Conservation (phyloP, 1,140 invertebrate species). For the Calephelis virginiensis region DNA sequence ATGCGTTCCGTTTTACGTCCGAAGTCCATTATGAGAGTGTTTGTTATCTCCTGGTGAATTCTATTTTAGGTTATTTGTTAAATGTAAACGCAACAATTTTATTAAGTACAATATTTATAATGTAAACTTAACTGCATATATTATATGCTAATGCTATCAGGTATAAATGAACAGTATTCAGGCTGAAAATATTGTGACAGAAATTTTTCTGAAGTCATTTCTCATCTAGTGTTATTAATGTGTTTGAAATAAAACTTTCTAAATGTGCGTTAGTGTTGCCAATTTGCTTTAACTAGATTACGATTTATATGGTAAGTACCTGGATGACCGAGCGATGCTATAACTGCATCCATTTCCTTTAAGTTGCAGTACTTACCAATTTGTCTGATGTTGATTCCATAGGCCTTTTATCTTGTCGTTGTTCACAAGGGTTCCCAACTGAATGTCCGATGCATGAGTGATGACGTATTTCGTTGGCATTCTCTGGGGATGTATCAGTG, state of each 20-base stretch:
- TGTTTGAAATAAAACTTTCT: constrained; percentile 31
- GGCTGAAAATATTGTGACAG: constrained; percentile 26
- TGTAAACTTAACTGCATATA: no score
- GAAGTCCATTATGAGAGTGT: constrained; percentile 31
- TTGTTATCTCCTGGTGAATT: constrained; percentile 39
- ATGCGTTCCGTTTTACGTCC: no score
- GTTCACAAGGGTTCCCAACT: constrained; percentile 38
- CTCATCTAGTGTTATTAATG: constrained; percentile 13
- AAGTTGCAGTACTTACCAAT: constrained; percentile 48
- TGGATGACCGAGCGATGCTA: no score
- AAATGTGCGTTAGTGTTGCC: constrained; percentile 30
- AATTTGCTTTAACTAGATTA: constrained; percentile 40
- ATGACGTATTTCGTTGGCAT: constrained; percentile 36
- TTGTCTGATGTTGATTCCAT: constrained; percentile 28
- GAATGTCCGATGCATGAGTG: constrained; percentile 46
- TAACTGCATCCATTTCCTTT: constrained; percentile 50
- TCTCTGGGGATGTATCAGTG: constrained; percentile 27
- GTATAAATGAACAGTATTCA: constrained; percentile 16
- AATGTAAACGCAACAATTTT: constrained; percentile 37
- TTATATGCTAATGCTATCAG: no score
- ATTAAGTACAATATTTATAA: constrained; percentile 16
- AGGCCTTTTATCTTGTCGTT: constrained; percentile 24
- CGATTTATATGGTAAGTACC: constrained; percentile 40
- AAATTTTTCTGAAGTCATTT: constrained; percentile 26
- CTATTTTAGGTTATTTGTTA: constrained; percentile 8